A percentile compares a stretch with the other conserved stretches of the same genome.
Conservation (phyloP, 2,113 vertebrate genomes). For the Crotalus helleri region DNA sequence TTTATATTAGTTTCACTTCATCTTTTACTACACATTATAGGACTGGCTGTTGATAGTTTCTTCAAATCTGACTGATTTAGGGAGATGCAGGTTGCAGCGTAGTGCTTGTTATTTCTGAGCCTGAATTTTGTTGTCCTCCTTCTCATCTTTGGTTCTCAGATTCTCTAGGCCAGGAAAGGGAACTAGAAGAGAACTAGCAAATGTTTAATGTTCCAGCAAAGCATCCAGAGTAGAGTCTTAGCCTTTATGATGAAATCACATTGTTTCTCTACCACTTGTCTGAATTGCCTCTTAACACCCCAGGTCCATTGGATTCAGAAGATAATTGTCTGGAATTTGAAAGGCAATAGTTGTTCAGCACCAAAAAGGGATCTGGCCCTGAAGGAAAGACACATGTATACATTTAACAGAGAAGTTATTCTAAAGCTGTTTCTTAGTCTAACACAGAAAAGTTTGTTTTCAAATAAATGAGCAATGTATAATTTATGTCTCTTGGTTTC, state of each 20-base stretch:
- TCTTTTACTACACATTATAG: not conserved
- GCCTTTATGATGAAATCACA: conserved; percentile 30
- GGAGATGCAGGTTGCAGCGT: not conserved
- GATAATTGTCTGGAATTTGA: conserved; percentile 31
- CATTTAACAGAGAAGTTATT: conserved; percentile 55
- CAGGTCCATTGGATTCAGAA: conserved; percentile 22
- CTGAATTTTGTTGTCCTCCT: not conserved
- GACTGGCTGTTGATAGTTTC: not conserved
- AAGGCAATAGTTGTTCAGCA: conserved; percentile 69
- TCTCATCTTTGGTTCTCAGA: not conserved
- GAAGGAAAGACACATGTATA: conserved; percentile 36
- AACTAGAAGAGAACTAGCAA: not conserved
- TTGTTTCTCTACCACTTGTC: conserved; percentile 29
- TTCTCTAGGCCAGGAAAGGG: not conserved
- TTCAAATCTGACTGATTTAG: not conserved
- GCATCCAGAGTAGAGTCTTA: conserved; percentile 39
- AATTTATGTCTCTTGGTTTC: not conserved
- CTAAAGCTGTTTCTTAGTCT: not conserved
- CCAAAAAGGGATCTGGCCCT: conserved; percentile 41
- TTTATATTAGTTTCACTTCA: not conserved
- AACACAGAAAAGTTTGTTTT: not conserved
- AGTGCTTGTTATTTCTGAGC: not conserved
- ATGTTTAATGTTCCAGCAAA: not conserved
- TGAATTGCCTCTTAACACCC: conserved; percentile 39
- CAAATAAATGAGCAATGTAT: not conserved